These are phyloP conservation scores for Melanotaenia duboulayi DNA, from an alignment of 2,113 vertebrate species.

Conservation along the genomic window DNA sequence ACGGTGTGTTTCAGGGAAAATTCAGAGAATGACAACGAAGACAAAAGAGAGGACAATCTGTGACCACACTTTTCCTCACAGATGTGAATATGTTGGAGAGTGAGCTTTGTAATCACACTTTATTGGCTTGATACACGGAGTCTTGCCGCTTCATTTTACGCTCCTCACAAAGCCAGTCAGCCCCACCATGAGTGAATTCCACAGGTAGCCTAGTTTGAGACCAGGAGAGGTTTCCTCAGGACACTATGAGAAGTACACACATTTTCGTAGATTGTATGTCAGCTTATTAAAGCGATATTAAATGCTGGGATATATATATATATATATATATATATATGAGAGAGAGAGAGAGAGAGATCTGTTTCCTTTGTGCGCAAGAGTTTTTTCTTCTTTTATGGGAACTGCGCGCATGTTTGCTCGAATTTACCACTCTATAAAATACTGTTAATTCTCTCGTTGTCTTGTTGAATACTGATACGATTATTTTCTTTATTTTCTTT, in stretches of 20 bases:
- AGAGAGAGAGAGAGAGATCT: no score
- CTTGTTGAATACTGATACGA: background rate
- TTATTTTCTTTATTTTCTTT: background rate
- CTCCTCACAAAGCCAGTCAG: background rate
- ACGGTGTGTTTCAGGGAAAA: background rate
- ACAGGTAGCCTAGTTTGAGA: constrained; percentile 53
- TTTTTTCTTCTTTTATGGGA: background rate
- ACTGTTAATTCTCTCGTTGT: background rate
- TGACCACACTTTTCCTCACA: background rate
- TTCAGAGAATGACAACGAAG: background rate
- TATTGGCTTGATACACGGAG: background rate
- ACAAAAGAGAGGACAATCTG: background rate
- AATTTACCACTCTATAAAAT: background rate
- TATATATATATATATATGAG: no score
- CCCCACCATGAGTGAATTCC: constrained; percentile 13
- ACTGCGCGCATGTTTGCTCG: background rate
- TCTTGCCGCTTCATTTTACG: background rate
- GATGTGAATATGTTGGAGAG: background rate
- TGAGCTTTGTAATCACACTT: background rate
- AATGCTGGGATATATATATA: no score
- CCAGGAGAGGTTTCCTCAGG: background rate
- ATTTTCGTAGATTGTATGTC: no score
- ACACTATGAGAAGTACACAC: background rate
- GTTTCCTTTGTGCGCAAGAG: constrained; percentile 31
- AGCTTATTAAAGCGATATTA: no score